Conservation (phyloP, 2,888 invertebrate genomes). For the Drosophila ochracea region DNA sequence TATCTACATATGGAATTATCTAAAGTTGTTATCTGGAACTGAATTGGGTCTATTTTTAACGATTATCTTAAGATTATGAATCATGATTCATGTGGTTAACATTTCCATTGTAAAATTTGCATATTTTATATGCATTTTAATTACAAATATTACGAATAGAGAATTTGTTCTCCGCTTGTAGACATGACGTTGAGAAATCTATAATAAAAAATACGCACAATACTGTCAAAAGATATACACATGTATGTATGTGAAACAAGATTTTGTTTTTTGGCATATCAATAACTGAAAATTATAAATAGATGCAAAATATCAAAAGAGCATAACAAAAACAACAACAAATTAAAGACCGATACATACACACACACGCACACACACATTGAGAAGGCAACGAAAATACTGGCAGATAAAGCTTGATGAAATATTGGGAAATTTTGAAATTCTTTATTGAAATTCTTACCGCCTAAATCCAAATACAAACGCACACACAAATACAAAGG, state of each 20-base stretch:
- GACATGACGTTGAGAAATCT: conserved; percentile 64
- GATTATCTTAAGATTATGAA: conserved; percentile 39
- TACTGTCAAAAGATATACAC: conserved; percentile 25
- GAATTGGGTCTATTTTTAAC: conserved; percentile 35
- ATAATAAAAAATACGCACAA: conserved; percentile 44
- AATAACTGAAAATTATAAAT: conserved; percentile 82
- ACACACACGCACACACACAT: conserved; percentile 16
- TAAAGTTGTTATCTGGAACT: conserved; percentile 20
- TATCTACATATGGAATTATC: conserved; percentile 16
- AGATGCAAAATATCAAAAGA: conserved; percentile 48
- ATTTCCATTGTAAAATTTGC: background rate
- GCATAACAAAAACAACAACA: conserved; percentile 43
- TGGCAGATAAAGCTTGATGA: conserved; percentile 33
- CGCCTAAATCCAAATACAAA: conserved; percentile 28
- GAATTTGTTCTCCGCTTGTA: conserved; percentile 39
- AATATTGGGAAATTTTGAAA: conserved; percentile 59
- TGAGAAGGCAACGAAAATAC: conserved; percentile 35
- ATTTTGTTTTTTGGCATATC: conserved; percentile 75
- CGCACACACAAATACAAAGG: conserved; percentile 14
- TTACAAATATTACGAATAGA: conserved; percentile 3
- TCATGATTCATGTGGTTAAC: conserved; percentile 11
- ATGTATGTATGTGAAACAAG: conserved; percentile 23
- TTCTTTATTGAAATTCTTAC: conserved; percentile 35
- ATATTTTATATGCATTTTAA: background rate
- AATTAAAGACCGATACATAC: conserved; percentile 31